Percentiles rank a stretch among this genome's conserved stretches.
Evolutionary conservation across 2,888 invertebrate species (phyloP).

Genomic region (Clitarchus hookeri): DNA sequence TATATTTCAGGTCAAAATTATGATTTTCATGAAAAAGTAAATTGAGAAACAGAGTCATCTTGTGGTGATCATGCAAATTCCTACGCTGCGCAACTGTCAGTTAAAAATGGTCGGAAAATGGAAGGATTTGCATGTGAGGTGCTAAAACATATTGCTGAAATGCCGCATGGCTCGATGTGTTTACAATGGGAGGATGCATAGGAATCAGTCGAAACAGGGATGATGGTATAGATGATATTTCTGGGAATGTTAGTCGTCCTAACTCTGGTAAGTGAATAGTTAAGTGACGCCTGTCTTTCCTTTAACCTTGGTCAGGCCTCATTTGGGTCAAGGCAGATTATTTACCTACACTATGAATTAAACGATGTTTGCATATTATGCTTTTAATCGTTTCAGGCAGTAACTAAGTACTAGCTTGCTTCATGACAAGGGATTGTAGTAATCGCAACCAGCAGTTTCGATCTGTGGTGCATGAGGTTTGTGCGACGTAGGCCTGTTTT

Average conservation of each 20-base stretch:
- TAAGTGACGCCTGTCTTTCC: conserved; percentile 10
- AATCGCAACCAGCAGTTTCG: too few relatives aligned
- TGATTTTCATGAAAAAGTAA: too few relatives aligned
- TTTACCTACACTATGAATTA: not conserved
- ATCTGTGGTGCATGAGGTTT: too few relatives aligned
- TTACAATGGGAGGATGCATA: conserved; percentile 87
- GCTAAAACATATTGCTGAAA: conserved; percentile 56
- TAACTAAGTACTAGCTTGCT: too few relatives aligned
- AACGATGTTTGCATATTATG: too few relatives aligned
- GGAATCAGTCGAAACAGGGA: conserved; percentile 81
- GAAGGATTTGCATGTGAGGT: conserved; percentile 51
- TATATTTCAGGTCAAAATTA: too few relatives aligned
- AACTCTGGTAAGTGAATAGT: conserved; percentile 70
- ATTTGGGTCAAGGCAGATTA: conserved; percentile 38
- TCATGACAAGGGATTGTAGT: too few relatives aligned
- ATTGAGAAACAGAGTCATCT: not conserved
- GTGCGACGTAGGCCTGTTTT: too few relatives aligned
- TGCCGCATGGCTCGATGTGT: conserved; percentile 59
- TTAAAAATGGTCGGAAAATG: conserved; percentile 53
- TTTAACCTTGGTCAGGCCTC: conserved; percentile 34
- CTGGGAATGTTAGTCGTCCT: conserved; percentile 79
- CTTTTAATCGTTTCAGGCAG: too few relatives aligned
- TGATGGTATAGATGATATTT: conserved; percentile 79
- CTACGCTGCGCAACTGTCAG: conserved; percentile 29
- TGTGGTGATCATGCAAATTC: not conserved